phyloP scores from a whole-genome alignment of 2,888 invertebrate species.

The Plagodis dolabraria region DNA sequence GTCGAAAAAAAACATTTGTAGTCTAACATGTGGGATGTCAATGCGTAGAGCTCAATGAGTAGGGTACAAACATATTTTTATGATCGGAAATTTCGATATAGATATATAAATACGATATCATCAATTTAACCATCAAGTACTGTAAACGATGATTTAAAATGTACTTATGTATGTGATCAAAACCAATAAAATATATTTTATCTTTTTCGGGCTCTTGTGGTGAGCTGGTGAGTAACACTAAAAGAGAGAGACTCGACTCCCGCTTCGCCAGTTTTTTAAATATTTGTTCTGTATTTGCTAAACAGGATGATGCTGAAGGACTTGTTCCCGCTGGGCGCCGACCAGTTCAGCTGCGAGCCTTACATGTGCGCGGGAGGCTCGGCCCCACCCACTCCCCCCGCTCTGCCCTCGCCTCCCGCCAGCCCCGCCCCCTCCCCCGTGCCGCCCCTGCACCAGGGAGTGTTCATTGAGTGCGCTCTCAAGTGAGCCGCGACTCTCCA shows the following conservation, averaged over 20 bases:
- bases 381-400: conserved; percentile 27
- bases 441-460: conserved; percentile 41
- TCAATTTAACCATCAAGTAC: no score
- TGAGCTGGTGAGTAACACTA: no score
- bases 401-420: conserved; percentile 26
- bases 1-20: no score
- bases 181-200: no score
- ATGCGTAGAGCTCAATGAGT: no score
- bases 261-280: not conserved
- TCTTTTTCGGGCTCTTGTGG: no score
- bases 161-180: no score
- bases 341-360: conserved; percentile 66
- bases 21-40: no score
- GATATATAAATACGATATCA: no score
- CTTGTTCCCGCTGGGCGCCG: conserved; percentile 84
- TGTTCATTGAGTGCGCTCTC: conserved; percentile 80
- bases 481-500: conserved; percentile 60
- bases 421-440: conserved; percentile 29
- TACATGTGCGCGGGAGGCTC: conserved; percentile 37
- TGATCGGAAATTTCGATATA: no score
- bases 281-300: not conserved
- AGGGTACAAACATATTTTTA: no score
- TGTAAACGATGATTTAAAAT: no score
- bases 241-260: not conserved
- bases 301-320: conserved; percentile 85